Evolutionary conservation across 1,140 invertebrate genomes (phyloP), one percentile per base, ranked within the genome.

Genomic region (Nylanderia fulva): DNA sequence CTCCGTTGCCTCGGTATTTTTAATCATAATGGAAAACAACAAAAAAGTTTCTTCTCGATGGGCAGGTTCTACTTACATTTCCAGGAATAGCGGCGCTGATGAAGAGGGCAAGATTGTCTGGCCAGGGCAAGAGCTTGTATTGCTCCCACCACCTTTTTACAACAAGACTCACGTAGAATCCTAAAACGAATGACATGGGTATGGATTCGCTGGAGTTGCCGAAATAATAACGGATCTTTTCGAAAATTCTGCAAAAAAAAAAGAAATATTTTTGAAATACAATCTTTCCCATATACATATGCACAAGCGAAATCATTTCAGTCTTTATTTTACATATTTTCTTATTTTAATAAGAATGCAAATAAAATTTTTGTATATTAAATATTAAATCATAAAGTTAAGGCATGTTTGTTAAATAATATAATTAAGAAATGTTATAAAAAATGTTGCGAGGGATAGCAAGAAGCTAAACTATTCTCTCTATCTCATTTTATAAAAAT

Each of bases 131-230:
- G 88, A 98, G 95, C 94, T 97, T 96, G 94, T 98, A 98, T 92
- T 98, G 98, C 91, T 98, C 98, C 98, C 98, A 98, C 98, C 98
- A 99, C 91, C 98, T 95, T 90, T 97, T 98, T 68, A 99, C 98
- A 33, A 99, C 97, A 84, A 99, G 95, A 87, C 96, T 98, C 56
- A 99, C 98, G 95, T 99, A 99, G 95, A 99, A 99, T 86, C 98
- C 98, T 74, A 99, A 96, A 15, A 99, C 98, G 95, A 99, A 99
- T 13, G 98, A 98, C 96, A 99, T 98, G 21, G 98, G 98, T 93
- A 98, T 98, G 54, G 96, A 98, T 90, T 98, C 97, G 90, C 96
- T 97, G 91, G 98, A 97, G 88, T 97, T 96, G 7, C 96, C 96
- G 92, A 97, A 98, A 94, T 98, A 98, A 79, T 96, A 95, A 42